Percentiles rank a stretch among this genome's conserved stretches.
These are phyloP conservation scores for Hippocampus guttulatus DNA, from an alignment of 2,113 vertebrate species.

Conservation along the genomic window DNA sequence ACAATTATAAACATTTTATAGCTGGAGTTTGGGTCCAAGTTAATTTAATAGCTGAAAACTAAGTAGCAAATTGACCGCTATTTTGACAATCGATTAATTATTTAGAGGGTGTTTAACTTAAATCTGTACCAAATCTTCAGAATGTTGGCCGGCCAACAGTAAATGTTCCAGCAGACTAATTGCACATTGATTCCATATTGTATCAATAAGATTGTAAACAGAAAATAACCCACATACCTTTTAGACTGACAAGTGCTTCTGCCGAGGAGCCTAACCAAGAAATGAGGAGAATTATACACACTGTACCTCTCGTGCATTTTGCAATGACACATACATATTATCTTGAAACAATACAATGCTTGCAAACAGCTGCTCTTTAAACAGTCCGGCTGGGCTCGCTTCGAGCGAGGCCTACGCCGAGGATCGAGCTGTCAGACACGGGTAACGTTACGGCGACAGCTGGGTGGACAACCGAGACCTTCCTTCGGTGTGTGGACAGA, in stretches of 20 bases:
- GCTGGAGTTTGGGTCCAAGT: too few relatives aligned
- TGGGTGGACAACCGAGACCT: not conserved
- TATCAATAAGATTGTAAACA: too few relatives aligned
- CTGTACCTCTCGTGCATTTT: not conserved
- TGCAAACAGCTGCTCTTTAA: not conserved
- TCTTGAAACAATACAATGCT: not conserved
- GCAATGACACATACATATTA: too few relatives aligned
- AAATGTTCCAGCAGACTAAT: too few relatives aligned
- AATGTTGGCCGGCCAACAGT: too few relatives aligned
- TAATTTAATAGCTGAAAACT: too few relatives aligned
- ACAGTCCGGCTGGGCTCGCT: not conserved
- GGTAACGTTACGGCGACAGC: slow-evolving; percentile 28
- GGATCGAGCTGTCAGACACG: slow-evolving; percentile 50
- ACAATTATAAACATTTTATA: too few relatives aligned
- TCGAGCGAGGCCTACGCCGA: slow-evolving; percentile 37
- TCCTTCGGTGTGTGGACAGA: not conserved
- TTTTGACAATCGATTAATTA: too few relatives aligned
- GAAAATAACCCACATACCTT: slow-evolving; percentile 75
- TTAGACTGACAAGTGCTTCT: slow-evolving; percentile 96
- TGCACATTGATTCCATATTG: too few relatives aligned
- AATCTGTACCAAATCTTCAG: too few relatives aligned
- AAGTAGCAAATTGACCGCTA: too few relatives aligned
- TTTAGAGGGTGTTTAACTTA: too few relatives aligned
- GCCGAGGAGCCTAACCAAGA: slow-evolving; percentile 87
- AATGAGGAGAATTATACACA: slow-evolving; percentile 11